These are phyloP conservation scores for Heterochromis multidens DNA, from an alignment of 2,113 vertebrate genomes.

Conservation along the genomic window DNA sequence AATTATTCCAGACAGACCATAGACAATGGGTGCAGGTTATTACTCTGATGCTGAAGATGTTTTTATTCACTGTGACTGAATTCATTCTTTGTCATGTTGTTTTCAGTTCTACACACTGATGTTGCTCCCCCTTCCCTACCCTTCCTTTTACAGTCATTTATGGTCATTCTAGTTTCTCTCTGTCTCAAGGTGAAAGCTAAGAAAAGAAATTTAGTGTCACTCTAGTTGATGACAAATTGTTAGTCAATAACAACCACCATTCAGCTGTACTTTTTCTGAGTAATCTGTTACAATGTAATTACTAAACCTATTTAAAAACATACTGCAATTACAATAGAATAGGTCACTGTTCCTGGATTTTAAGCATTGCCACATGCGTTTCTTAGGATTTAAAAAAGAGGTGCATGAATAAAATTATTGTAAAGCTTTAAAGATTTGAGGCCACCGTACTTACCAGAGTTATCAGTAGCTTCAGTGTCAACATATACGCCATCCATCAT, in stretches of 20 bases:
- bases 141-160: not conserved
- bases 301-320: not conserved
- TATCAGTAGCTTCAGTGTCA: conserved; percentile 77
- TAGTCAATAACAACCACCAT: too few species aligned
- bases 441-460: conserved; percentile 60
- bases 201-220: not conserved
- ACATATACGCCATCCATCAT: conserved; percentile 68
- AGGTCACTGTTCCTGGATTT: not conserved
- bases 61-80: not conserved
- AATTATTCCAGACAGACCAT: too few species aligned
- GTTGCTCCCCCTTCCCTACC: not conserved
- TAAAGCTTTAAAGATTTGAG: not conserved
- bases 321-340: not conserved
- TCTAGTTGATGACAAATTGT: not conserved
- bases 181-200: not conserved
- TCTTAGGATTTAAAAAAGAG: not conserved
- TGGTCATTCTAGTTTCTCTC: too few species aligned
- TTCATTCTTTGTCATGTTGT: not conserved
- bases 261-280: too few species aligned
- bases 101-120: too few species aligned
- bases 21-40: too few species aligned
- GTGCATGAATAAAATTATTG: not conserved
- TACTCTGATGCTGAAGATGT: too few species aligned
- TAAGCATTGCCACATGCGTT: not conserved
- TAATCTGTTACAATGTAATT: not conserved